Conservation (phyloP, 2,113 vertebrate genomes). For the Melozone crissalis region DNA sequence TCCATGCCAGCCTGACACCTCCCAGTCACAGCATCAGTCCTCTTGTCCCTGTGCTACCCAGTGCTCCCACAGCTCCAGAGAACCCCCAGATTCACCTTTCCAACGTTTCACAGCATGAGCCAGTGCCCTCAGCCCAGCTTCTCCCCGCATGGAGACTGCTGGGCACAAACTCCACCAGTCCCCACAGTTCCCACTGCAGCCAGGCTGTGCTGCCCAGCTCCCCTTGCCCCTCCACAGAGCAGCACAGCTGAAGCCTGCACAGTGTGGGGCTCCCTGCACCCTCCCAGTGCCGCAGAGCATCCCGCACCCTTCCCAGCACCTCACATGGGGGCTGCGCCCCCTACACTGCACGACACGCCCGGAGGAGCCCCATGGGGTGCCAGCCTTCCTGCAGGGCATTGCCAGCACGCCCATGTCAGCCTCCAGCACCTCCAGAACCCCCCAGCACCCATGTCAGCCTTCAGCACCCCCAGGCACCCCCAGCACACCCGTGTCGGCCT, state of each 20-base stretch:
- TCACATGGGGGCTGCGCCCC: neutral
- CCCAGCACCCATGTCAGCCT: neutral
- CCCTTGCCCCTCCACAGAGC: neutral
- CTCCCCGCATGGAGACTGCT: neutral
- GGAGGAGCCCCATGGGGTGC: accelerated
- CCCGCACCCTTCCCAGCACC: neutral
- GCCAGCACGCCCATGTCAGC: neutral
- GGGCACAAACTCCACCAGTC: neutral
- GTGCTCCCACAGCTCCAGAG: neutral
- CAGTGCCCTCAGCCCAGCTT: accelerated
- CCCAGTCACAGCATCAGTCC: neutral
- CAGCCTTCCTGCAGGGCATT: neutral
- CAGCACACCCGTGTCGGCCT: neutral
- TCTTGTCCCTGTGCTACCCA: neutral
- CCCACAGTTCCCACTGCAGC: too few relatives aligned
- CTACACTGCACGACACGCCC: accelerated
- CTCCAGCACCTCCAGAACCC: too few relatives aligned
- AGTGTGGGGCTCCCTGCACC: neutral
- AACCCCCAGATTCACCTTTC: neutral
- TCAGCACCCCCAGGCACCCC: neutral
- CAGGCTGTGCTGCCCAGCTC: neutral
- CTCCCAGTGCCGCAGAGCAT: neutral
- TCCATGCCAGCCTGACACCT: accelerated
- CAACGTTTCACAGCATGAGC: accelerated
- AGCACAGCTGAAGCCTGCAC: neutral